Evolutionary conservation across 2,888 invertebrate species (phyloP).

Genomic region (Taenaris catops): DNA sequence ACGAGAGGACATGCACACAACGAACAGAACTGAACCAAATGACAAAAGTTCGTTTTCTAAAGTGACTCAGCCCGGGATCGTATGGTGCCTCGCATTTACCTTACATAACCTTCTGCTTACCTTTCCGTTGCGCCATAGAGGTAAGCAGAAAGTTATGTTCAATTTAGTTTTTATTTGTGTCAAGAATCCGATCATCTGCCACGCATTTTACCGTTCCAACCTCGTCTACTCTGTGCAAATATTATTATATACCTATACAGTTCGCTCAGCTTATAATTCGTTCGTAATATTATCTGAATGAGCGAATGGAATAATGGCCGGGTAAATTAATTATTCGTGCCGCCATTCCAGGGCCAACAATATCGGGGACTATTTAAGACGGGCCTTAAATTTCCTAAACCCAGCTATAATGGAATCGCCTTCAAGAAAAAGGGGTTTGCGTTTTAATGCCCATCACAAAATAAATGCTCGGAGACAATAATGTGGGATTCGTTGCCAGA

Average conservation of each 20-base stretch:
- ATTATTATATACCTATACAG: background rate
- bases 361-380: slow-evolving; percentile 55
- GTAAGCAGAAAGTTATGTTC: no score
- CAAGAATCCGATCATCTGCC: no score
- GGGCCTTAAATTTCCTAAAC: slow-evolving; percentile 73
- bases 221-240: no score
- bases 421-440: slow-evolving; percentile 74
- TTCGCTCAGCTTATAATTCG: background rate
- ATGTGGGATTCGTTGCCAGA: slow-evolving; percentile 73
- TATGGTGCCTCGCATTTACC: no score
- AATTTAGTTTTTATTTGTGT: no score
- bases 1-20: no score
- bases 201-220: no score
- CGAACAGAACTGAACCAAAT: no score
- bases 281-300: slow-evolving; percentile 49
- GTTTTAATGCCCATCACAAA: slow-evolving; percentile 77
- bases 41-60: no score
- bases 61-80: no score
- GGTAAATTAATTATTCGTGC: slow-evolving; percentile 73
- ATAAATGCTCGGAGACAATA: slow-evolving; percentile 76
- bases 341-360: slow-evolving; percentile 41
- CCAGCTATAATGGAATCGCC: slow-evolving; percentile 77
- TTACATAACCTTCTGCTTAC: no score
- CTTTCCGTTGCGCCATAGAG: no score
- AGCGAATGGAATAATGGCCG: slow-evolving; percentile 65